Percentiles rank a stretch among this genome's conserved stretches.
Evolutionary conservation across 2,113 vertebrate species (phyloP).

Genomic region (Pluvianellus socialis): DNA sequence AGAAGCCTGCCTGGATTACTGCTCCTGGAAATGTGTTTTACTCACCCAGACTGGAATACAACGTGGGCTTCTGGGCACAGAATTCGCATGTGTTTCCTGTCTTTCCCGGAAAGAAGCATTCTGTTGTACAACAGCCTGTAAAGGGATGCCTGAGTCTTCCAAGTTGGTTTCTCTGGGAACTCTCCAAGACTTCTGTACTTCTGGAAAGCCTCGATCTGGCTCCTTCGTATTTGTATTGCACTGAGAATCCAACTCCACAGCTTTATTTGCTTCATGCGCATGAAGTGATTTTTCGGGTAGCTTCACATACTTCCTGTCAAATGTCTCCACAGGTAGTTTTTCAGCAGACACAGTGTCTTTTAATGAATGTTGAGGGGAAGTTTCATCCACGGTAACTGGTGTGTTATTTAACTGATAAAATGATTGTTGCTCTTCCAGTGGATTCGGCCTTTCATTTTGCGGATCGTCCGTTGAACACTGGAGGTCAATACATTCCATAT

Average conservation of each 20-base stretch:
- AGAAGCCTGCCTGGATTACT: neutral
- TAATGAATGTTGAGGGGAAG: neutral
- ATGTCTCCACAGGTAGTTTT: neutral
- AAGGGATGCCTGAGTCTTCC: neutral
- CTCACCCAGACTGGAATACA: conserved; percentile 75
- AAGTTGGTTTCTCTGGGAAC: neutral
- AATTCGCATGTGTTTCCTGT: neutral
- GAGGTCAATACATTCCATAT: neutral
- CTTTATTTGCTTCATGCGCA: neutral
- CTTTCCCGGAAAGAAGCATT: neutral
- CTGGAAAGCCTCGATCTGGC: neutral
- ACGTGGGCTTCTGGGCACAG: neutral
- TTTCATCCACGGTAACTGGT: conserved; percentile 14
- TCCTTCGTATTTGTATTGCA: neutral
- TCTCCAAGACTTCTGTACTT: neutral
- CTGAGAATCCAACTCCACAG: neutral
- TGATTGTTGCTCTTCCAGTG: conserved; percentile 29
- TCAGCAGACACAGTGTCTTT: neutral
- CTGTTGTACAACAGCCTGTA: neutral
- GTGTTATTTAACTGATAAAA: conserved; percentile 55
- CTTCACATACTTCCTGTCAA: neutral
- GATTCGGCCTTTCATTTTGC: neutral
- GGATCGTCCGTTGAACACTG: conserved; percentile 47
- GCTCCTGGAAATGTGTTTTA: neutral
- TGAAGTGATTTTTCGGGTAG: neutral